phyloP scores from a whole-genome alignment of 2,888 invertebrate species.

The Nemotelus pantherinus region DNA sequence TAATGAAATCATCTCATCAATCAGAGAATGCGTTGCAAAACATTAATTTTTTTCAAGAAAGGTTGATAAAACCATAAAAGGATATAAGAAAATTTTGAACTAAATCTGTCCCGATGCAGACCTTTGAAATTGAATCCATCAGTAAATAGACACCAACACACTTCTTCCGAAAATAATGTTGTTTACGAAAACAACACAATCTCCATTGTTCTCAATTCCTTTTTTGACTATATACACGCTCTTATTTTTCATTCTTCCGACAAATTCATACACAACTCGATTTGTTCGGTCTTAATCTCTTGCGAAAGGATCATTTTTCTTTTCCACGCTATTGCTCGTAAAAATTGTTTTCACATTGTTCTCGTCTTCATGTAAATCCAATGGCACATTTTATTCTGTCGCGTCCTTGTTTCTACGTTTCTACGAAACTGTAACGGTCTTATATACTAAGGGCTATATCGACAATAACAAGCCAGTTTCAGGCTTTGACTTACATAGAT shows the following conservation, averaged over 20 bases:
- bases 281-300: background rate
- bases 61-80: too few relatives aligned
- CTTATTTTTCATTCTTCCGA: background rate
- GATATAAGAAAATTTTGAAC: too few relatives aligned
- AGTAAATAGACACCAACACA: too few relatives aligned
- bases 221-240: background rate
- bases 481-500: background rate
- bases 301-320: slow-evolving; percentile 21
- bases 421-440: too few relatives aligned
- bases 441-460: too few relatives aligned
- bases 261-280: background rate
- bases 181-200: slow-evolving; percentile 17
- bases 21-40: too few relatives aligned
- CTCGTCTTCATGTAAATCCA: slow-evolving; percentile 32
- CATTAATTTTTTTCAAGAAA: too few relatives aligned
- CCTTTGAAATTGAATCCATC: too few relatives aligned
- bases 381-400: slow-evolving; percentile 5
- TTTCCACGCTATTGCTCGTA: slow-evolving; percentile 35
- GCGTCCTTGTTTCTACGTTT: too few relatives aligned
- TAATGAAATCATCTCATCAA: too few relatives aligned
- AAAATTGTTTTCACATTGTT: slow-evolving; percentile 41
- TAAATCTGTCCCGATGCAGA: too few relatives aligned
- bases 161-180: background rate
- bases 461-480: too few relatives aligned
- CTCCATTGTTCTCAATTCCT: background rate